Percentiles rank a stretch among this genome's conserved stretches.
phyloP scores from a whole-genome alignment of 1,140 invertebrate genomes.

The Heterodera carotae region DNA sequence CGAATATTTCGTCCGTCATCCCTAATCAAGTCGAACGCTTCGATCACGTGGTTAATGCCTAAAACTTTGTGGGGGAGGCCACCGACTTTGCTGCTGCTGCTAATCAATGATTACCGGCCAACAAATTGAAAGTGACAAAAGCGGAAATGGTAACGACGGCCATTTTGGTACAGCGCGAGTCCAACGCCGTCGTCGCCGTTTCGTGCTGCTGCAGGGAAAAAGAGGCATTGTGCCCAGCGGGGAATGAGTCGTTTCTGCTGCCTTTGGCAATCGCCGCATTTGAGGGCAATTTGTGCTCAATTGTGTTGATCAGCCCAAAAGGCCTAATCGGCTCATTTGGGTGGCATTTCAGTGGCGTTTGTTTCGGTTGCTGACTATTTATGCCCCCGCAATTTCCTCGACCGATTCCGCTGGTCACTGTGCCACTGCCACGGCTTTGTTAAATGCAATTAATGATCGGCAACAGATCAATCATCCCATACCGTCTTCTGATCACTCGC shows the following conservation, averaged over 20 bases:
- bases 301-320: not conserved
- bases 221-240: not conserved
- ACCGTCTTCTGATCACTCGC: slow-evolving; percentile 21
- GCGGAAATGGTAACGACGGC: slow-evolving; percentile 59
- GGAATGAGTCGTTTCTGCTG: not conserved
- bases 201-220: slow-evolving; percentile 15
- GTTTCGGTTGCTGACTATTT: not conserved
- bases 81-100: no score
- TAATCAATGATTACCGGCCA: slow-evolving; percentile 51
- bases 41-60: slow-evolving; percentile 60
- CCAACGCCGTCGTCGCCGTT: not conserved
- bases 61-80: not conserved
- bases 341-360: not conserved
- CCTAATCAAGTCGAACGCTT: slow-evolving; percentile 48
- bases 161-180: slow-evolving; percentile 63
- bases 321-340: not conserved
- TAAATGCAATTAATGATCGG: not conserved
- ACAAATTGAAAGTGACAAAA: slow-evolving; percentile 61
- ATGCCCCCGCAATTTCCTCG: not conserved
- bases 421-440: slow-evolving; percentile 10
- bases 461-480: not conserved
- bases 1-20: slow-evolving; percentile 34
- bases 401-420: not conserved
- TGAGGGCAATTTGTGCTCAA: not conserved
- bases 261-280: not conserved